A percentile compares a stretch with the other conserved stretches of the same genome.
These are phyloP conservation scores for Empis stercorea DNA, from an alignment of 2,888 invertebrate species.

Conservation along the genomic window DNA sequence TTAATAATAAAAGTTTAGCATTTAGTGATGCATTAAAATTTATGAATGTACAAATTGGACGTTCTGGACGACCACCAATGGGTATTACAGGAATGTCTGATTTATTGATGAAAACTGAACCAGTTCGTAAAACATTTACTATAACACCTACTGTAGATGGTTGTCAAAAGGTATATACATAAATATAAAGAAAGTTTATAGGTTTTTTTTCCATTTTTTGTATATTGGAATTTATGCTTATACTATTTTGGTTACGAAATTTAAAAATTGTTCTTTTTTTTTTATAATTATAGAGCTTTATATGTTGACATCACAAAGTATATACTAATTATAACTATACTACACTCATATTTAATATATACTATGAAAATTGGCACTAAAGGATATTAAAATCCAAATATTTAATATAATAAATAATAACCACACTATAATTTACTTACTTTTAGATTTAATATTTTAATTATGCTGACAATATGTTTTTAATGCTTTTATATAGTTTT, in stretches of 20 bases:
- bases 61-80: slow-evolving; percentile 42
- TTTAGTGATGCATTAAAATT: slow-evolving; percentile 53
- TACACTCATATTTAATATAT: too few relatives aligned
- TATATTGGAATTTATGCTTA: background rate
- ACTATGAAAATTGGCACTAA: too few relatives aligned
- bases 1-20: slow-evolving; percentile 54
- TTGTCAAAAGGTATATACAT: slow-evolving; percentile 46
- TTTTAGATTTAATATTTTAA: too few relatives aligned
- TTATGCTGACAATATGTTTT: too few relatives aligned
- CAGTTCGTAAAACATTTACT: slow-evolving; percentile 34
- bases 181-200: slow-evolving; percentile 17
- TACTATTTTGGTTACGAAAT: too few relatives aligned
- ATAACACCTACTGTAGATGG: slow-evolving; percentile 38
- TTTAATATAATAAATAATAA: too few relatives aligned
- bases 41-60: slow-evolving; percentile 54
- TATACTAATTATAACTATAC: slow-evolving; percentile 5
- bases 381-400: too few relatives aligned
- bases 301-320: slow-evolving; percentile 12
- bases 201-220: background rate
- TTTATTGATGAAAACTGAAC: slow-evolving; percentile 40
- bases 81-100: slow-evolving; percentile 35
- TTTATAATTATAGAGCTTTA: background rate
- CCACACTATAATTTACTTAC: too few relatives aligned
- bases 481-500: too few relatives aligned
- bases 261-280: background rate